A percentile compares a stretch with the other conserved stretches of the same genome.
Conservation (phyloP, 2,888 invertebrate species). For the Caenorhabditis afra region DNA sequence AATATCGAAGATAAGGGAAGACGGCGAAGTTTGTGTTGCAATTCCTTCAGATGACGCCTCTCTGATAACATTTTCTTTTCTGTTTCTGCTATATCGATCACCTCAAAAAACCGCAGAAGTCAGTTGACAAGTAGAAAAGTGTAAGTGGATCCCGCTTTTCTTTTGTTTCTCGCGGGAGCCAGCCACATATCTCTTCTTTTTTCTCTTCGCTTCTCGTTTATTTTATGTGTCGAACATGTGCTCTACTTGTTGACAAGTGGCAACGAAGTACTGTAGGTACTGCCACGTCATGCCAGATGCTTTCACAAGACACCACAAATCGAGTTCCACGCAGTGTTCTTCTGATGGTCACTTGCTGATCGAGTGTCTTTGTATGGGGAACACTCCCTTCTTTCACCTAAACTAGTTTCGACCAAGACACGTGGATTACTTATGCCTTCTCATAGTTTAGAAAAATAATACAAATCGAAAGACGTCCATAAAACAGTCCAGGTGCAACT, state of each 20-base stretch:
- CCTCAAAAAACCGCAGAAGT: slow-evolving; percentile 13
- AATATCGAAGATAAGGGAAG: slow-evolving; percentile 20
- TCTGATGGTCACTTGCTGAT: not conserved
- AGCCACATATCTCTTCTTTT: slow-evolving; percentile 1
- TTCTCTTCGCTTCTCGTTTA: slow-evolving; percentile 4
- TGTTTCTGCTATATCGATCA: slow-evolving; percentile 8
- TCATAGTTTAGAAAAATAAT: no score
- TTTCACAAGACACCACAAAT: not conserved
- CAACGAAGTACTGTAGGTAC: slow-evolving; percentile 1
- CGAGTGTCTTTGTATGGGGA: not conserved
- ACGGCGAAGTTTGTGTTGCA: slow-evolving; percentile 24
- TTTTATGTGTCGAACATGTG: slow-evolving; percentile 24
- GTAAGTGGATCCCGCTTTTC: slow-evolving; percentile 6
- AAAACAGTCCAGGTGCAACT: no score
- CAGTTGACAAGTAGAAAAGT: slow-evolving; percentile 14
- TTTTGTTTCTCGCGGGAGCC: slow-evolving; percentile 1
- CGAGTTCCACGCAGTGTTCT: not conserved
- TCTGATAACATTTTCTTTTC: slow-evolving; percentile 10
- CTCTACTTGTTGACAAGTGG: slow-evolving; percentile 14
- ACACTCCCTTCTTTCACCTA: not conserved
- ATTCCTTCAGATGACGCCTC: slow-evolving; percentile 4
- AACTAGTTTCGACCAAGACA: not conserved
- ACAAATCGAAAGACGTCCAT: no score
- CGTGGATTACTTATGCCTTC: no score
- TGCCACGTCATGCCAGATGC: not conserved